Evolutionary conservation across 2,888 invertebrate species (phyloP).

Genomic region (Hanleya hanleyi): DNA sequence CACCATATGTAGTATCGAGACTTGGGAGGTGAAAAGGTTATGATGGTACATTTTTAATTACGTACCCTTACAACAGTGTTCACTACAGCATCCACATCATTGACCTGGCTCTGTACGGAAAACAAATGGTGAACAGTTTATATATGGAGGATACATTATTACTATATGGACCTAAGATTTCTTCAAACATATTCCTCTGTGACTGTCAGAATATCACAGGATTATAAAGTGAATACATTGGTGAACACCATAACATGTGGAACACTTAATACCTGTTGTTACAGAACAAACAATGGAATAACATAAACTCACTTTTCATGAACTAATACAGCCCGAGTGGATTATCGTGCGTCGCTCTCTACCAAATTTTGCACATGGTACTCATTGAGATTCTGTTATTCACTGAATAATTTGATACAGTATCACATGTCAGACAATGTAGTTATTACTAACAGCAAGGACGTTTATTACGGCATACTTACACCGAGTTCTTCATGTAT

Average conservation of each 20-base stretch:
- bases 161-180: neutral
- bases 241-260: neutral
- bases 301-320: too few species aligned
- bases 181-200: slow-evolving; percentile 47
- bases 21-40: neutral
- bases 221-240: neutral
- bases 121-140: neutral
- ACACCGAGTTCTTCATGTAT: slow-evolving; percentile 60
- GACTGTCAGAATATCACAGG: neutral
- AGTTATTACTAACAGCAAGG: neutral
- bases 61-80: slow-evolving; percentile 60
- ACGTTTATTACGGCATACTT: slow-evolving; percentile 31
- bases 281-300: neutral
- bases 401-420: too few species aligned
- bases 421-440: neutral
- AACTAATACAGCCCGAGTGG: too few species aligned
- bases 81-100: slow-evolving; percentile 58
- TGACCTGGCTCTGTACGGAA: slow-evolving; percentile 49
- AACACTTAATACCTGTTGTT: neutral
- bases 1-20: neutral
- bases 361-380: too few species aligned
- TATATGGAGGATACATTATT: neutral
- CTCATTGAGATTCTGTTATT: too few species aligned
- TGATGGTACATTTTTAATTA: neutral
- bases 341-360: too few species aligned